These are phyloP conservation scores for Cyphomyrmex costatus DNA, from an alignment of 1,140 invertebrate genomes.

Conservation along the genomic window DNA sequence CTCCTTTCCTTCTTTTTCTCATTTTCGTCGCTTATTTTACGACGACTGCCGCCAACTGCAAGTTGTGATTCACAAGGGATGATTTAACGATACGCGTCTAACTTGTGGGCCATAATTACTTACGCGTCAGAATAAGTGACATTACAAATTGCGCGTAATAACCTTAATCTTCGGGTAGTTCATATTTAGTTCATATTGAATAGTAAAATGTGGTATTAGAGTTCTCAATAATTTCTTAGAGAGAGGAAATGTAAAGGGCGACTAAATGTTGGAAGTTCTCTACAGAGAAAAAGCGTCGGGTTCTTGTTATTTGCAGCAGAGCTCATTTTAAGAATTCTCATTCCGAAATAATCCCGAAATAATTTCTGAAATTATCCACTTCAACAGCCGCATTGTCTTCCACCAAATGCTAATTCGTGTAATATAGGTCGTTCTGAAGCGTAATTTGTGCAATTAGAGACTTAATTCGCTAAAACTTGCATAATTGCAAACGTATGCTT, in stretches of 20 bases:
- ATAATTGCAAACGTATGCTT: not conserved
- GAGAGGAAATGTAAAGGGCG: not conserved
- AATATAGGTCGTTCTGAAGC: constrained; percentile 17
- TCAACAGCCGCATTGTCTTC: not conserved
- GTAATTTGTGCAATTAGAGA: not conserved
- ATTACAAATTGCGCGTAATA: constrained; percentile 11
- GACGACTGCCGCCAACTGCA: not conserved
- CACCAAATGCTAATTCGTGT: constrained; percentile 27
- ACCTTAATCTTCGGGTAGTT: not conserved
- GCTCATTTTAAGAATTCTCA: not conserved
- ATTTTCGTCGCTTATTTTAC: constrained; percentile 35
- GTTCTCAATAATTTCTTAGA: not conserved
- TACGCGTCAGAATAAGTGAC: not conserved
- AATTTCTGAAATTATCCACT: constrained; percentile 13
- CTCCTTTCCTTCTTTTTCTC: not conserved
- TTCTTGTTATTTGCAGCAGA: not conserved
- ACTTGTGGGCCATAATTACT: constrained; percentile 30
- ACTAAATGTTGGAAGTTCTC: not conserved
- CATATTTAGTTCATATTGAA: not conserved
- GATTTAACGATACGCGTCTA: not conserved
- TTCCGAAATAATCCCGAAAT: constrained; percentile 22
- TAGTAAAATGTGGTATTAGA: not conserved
- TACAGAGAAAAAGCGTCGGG: not conserved
- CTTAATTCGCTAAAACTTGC: constrained; percentile 26
- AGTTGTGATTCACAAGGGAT: not conserved